Percentiles rank a stretch among this genome's conserved stretches.
These are phyloP conservation scores for Phrynosoma platyrhinos DNA, from an alignment of 2,113 vertebrate species.

Conservation along the genomic window DNA sequence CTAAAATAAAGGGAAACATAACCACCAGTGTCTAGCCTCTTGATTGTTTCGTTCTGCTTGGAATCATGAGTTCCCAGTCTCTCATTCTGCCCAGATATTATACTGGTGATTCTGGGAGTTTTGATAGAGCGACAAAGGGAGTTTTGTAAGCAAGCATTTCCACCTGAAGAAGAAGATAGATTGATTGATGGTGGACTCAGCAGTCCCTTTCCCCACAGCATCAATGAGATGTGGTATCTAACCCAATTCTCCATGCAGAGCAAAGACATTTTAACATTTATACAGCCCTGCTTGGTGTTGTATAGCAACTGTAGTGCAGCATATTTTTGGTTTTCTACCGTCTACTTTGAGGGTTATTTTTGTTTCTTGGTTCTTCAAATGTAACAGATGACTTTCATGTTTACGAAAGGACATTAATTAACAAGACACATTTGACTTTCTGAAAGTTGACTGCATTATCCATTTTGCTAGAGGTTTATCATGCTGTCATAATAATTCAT, in stretches of 20 bases:
- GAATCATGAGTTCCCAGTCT: background rate
- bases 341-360: slow-evolving; percentile 30
- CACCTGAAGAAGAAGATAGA: background rate
- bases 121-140: background rate
- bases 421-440: slow-evolving; percentile 41
- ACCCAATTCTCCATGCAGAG: background rate
- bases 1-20: background rate
- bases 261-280: background rate
- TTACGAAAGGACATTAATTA: slow-evolving; percentile 65
- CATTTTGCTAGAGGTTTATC: slow-evolving; percentile 63
- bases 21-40: background rate
- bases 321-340: background rate
- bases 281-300: background rate
- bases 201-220: background rate
- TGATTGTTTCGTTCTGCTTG: background rate
- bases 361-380: slow-evolving; percentile 56
- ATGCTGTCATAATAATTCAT: slow-evolving; percentile 56
- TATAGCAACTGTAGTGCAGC: background rate
- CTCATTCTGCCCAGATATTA: background rate
- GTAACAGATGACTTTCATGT: slow-evolving; percentile 54
- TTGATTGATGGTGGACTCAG: no score
- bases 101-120: background rate
- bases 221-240: background rate
- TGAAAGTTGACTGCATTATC: slow-evolving; percentile 47
- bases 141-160: background rate